Percentiles rank a stretch among this genome's conserved stretches.
phyloP scores from a whole-genome alignment of 2,113 vertebrate species.

The Sisor rabdophorus region DNA sequence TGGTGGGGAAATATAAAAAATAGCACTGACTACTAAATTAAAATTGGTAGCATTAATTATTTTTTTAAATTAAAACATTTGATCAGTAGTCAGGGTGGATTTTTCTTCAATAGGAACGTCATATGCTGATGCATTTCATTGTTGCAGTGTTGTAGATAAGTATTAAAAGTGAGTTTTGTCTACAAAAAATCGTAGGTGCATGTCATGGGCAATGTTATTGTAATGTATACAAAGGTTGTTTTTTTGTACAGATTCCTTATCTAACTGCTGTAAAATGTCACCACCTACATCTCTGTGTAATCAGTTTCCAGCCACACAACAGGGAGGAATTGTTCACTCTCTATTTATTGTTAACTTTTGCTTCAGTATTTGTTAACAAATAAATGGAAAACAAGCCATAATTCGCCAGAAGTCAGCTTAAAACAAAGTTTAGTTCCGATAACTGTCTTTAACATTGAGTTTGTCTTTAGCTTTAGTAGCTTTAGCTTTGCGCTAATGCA shows the following conservation, averaged over 20 bases:
- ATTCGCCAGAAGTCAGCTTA: neutral
- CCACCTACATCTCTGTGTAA: slow-evolving; percentile 18
- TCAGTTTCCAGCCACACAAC: slow-evolving; percentile 27
- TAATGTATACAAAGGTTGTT: neutral
- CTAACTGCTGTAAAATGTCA: slow-evolving; percentile 23
- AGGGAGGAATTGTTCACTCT: neutral
- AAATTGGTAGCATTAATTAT: neutral
- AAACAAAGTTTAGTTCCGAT: no score
- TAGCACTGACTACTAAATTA: neutral
- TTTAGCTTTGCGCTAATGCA: slow-evolving; percentile 31
- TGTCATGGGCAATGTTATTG: neutral
- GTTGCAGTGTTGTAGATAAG: neutral
- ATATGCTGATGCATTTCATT: neutral
- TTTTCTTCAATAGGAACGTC: neutral
- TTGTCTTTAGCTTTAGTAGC: neutral
- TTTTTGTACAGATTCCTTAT: neutral
- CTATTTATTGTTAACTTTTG: neutral
- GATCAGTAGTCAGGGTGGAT: neutral
- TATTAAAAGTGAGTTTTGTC: neutral
- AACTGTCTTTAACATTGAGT: no score
- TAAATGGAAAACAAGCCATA: no score
- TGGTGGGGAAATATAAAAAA: no score
- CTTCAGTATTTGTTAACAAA: neutral
- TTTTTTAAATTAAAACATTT: neutral
- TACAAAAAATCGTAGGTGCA: neutral